Evolutionary conservation across 2,113 vertebrate species (phyloP).

Genomic region (Chiloscyllium plagiosum): DNA sequence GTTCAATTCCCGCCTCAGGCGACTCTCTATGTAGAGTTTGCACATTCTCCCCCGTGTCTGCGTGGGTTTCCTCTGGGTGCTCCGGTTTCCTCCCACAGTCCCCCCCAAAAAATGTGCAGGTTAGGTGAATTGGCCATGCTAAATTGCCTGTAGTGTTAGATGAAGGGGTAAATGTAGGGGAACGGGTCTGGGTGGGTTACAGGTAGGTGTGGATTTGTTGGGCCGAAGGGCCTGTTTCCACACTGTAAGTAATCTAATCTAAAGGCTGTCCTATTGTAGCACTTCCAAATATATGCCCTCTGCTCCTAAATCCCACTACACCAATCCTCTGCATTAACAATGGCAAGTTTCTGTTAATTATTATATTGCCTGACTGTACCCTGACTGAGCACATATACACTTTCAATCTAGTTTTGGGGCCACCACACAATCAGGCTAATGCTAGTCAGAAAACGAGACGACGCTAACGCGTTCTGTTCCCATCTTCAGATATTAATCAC

Average conservation of each 20-base stretch:
- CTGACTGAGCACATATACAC: neutral
- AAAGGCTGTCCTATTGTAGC: neutral
- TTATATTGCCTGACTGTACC: neutral
- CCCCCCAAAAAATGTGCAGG: too few species aligned
- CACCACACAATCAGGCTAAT: neutral
- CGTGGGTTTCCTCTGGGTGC: too few species aligned
- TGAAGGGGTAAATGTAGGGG: too few species aligned
- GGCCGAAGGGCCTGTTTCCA: too few species aligned
- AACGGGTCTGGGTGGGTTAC: too few species aligned
- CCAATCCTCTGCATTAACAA: neutral
- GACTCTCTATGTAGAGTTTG: too few species aligned
- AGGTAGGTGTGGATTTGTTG: too few species aligned
- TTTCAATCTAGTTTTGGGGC: neutral
- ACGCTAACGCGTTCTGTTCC: neutral
- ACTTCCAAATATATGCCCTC: neutral
- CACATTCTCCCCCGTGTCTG: too few species aligned
- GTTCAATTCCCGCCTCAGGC: too few species aligned
- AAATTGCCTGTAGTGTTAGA: too few species aligned
- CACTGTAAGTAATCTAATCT: neutral
- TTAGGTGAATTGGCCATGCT: too few species aligned
- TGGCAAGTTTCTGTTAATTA: neutral
- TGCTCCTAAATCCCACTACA: neutral
- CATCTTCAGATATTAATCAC: neutral
- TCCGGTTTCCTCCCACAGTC: too few species aligned
- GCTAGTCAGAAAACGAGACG: neutral